Evolutionary conservation across 2,113 vertebrate species (phyloP), one percentile per base, ranked within the genome.

Genomic region (Hypanus sabinus): DNA sequence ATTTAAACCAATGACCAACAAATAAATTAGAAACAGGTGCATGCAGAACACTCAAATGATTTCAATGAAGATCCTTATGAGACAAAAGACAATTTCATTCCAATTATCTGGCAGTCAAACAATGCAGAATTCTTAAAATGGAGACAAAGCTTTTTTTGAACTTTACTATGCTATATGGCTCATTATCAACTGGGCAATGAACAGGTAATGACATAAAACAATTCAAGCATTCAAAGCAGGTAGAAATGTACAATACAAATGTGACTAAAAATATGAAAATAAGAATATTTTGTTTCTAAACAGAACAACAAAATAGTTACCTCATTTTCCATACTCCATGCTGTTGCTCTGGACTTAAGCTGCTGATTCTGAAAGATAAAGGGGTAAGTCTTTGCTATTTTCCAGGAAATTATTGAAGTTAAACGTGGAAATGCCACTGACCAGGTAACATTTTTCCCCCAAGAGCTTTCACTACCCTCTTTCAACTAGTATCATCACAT

Each of bases 301-400:
- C 60, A 94, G 94, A 94, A n/a, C 94, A 95, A 83, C 94, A 94
- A 95, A 46, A 70, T 94, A 95, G 95, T 97, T 96, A 99, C 99
- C 99, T 99, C 97, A 98, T 98, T 96, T 99, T 99, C 99, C 99
- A 99, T 76, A 99, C 96, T 97, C 98, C 98, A 95, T 98, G 99
- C 95, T 99, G 98, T 96, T 98, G 98, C 95, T 99, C 98, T 96
- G 99, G 99, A 97, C 98, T 99, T 96, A 99, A 95, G 96, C 96
- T 99, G 96, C 98, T 98, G 95, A 99, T 97, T 97, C 99, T 99
- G 96, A 94, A 95, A 97, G 94, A 96, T 0, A 96, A 22, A 94
- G 9, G 60, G 30, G 33, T n/a, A 62, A 62, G 62, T 12, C 27
- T 65, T n/a, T n/a, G 55, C 30, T 90, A 65, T 36, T 90, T 90